Percentiles rank a stretch among this genome's conserved stretches.
Conservation (phyloP, 2,888 invertebrate genomes). For the Cheiracanthium punctorium region DNA sequence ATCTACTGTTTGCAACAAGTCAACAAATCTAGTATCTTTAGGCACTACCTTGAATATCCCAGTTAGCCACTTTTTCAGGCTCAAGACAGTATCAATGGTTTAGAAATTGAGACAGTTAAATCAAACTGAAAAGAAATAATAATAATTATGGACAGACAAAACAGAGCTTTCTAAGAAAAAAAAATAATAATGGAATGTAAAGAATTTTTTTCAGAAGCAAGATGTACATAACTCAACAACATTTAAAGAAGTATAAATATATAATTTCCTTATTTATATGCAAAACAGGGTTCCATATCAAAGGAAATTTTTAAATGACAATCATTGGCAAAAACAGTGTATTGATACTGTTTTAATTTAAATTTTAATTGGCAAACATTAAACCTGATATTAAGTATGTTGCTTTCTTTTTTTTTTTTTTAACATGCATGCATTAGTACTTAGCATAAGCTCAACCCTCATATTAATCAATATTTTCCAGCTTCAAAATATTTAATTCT, state of each 20-base stretch:
- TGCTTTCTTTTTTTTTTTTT: no score
- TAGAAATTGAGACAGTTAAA: not conserved
- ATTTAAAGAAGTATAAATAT: not conserved
- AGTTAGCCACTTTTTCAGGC: not conserved
- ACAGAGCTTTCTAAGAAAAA: not conserved
- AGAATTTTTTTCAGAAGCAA: not conserved
- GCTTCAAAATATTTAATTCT: no score
- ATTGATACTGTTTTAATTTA: no score
- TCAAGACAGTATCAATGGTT: not conserved
- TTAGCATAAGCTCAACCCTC: no score
- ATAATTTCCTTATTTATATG: no score
- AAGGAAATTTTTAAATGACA: no score
- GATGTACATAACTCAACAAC: not conserved
- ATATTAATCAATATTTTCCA: no score
- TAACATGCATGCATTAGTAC: no score
- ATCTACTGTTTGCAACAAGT: not conserved
- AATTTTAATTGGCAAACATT: no score
- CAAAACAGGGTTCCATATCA: no score
- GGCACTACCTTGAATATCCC: conserved; percentile 13
- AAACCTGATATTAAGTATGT: no score
- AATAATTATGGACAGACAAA: not conserved
- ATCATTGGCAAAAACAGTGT: no score
- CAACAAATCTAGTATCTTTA: conserved; percentile 16
- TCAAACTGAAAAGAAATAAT: not conserved
- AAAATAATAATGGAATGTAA: conserved; percentile 3